These are phyloP conservation scores for Leptothorax acervorum DNA, from an alignment of 2,888 invertebrate genomes.

Conservation along the genomic window DNA sequence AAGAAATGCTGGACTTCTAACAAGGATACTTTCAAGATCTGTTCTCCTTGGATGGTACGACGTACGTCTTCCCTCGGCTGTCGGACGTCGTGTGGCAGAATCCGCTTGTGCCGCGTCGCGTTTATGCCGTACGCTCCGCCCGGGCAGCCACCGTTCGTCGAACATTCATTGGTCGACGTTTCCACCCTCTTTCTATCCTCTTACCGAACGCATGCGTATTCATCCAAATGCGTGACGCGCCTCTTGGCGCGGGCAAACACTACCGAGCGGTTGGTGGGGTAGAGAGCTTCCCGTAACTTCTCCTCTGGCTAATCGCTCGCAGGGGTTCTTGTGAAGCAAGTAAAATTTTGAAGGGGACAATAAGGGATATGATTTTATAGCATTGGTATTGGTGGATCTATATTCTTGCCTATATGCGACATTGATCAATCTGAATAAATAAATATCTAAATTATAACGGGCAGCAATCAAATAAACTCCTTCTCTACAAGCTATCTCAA, in stretches of 20 bases:
- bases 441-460: not conserved
- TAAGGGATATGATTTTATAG: slow-evolving; percentile 4
- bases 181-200: slow-evolving; percentile 67
- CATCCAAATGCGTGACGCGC: slow-evolving; percentile 66
- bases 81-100: slow-evolving; percentile 83
- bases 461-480: no score
- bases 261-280: slow-evolving; percentile 54
- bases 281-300: slow-evolving; percentile 33
- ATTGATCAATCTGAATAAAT: not conserved
- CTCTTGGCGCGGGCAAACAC: slow-evolving; percentile 52
- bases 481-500: not conserved
- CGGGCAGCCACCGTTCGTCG: slow-evolving; percentile 65
- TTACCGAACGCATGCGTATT: slow-evolving; percentile 70
- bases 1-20: slow-evolving; percentile 3
- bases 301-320: not conserved
- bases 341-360: slow-evolving; percentile 8
- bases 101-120: slow-evolving; percentile 68
- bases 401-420: no score
- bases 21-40: not conserved
- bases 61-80: slow-evolving; percentile 76
- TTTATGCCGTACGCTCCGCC: slow-evolving; percentile 80
- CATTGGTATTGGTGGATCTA: not conserved
- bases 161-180: slow-evolving; percentile 68
- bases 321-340: not conserved
- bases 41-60: not conserved